Percentiles rank a stretch among this genome's conserved stretches.
phyloP scores from a whole-genome alignment of 2,113 vertebrate species.

The Pseudolaguvia tuberculata region DNA sequence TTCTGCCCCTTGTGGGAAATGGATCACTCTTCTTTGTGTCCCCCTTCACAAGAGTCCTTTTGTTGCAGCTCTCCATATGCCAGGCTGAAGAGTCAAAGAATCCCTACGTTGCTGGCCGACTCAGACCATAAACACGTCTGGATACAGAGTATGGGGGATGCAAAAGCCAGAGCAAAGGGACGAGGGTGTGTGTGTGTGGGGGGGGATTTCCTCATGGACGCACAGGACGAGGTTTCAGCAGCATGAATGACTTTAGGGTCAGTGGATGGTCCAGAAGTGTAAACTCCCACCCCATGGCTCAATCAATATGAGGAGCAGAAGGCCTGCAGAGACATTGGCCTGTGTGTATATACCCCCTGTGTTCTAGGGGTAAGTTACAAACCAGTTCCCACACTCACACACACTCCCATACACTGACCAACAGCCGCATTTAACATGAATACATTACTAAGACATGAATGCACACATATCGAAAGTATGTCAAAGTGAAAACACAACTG shows the following conservation, averaged over 20 bases:
- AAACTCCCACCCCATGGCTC: slow-evolving; percentile 27
- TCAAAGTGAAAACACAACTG: background rate
- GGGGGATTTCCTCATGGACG: slow-evolving; percentile 32
- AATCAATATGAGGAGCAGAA: slow-evolving; percentile 47
- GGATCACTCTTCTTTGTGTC: slow-evolving; percentile 48
- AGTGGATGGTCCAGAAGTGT: slow-evolving; percentile 34
- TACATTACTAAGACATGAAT: background rate
- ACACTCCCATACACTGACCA: slow-evolving; percentile 41
- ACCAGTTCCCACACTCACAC: slow-evolving; percentile 47
- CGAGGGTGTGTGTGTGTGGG: no score
- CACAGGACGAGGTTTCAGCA: slow-evolving; percentile 27
- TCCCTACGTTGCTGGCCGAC: slow-evolving; percentile 34
- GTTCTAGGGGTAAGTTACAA: slow-evolving; percentile 27
- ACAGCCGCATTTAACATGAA: slow-evolving; percentile 19
- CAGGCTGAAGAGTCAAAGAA: slow-evolving; percentile 49
- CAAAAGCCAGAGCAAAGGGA: background rate
- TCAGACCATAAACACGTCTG: slow-evolving; percentile 54
- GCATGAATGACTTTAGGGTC: slow-evolving; percentile 47
- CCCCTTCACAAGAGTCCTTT: slow-evolving; percentile 53
- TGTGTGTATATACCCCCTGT: slow-evolving; percentile 30
- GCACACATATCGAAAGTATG: background rate
- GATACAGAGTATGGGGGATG: slow-evolving; percentile 35
- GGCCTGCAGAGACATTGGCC: slow-evolving; percentile 34
- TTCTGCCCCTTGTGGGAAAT: slow-evolving; percentile 46
- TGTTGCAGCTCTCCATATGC: slow-evolving; percentile 56